Base-by-base conservation (phyloP, 1,140 invertebrate genomes). In the Papilio dardanus region DNA sequence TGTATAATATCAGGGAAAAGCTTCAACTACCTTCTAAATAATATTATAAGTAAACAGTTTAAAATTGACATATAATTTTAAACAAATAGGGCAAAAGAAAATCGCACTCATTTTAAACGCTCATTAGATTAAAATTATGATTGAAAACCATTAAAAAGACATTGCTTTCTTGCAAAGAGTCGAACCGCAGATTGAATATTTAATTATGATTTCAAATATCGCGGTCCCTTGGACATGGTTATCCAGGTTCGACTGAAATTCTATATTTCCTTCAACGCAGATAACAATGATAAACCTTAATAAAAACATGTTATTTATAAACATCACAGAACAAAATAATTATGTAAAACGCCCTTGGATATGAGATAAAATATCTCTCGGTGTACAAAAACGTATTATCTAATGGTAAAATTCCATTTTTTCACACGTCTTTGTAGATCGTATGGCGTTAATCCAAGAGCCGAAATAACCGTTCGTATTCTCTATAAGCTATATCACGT, bases 321-420 rank as follows among this genome's bases (percentile, higher is more conserved):
- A 54, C 21, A 54, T 54, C 8, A 24, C 7, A 54, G 50, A 24
- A 21, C 8, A 54, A 8, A 54, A 54, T 54, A 54, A 54, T 54
- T 54, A 54, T 54, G 21, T 54, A 54, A 54, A 2, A 54, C 50
- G 21, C 19, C 50, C 50, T 54, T 54, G 50, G 3, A 2, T 54
- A 12, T 3, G 19, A 54, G 50, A 54, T 54, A 54, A 54, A 12
- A 54, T 54, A 54, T 54, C 8, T 2, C 19, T 28, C 21, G 50
- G 8, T 54, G 50, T 54, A 24, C 66, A 19, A n/a, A 68, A 16
- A 37, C 30, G 14, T 68, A 19, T 68, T 68, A 68, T 68, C 30
- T 68, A 54, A 54, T 54, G 66, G 66, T 68, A 68, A 68, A 68
- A 68, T 68, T 68, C 66, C 66, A 40, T 68, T 68, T 68, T 68